Conservation (phyloP, 2,888 invertebrate genomes). For the Protodeltote pygarga region DNA sequence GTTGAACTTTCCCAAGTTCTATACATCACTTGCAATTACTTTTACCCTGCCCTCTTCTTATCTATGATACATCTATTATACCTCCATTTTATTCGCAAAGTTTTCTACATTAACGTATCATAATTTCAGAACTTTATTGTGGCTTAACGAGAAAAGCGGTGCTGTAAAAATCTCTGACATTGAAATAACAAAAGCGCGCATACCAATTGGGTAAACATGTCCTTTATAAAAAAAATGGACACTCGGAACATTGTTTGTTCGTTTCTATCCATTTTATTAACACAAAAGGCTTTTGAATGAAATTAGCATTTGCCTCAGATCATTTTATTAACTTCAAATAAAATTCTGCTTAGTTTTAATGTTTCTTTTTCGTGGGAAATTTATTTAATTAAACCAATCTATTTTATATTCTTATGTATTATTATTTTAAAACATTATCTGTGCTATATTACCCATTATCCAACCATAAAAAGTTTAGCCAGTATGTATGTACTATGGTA, state of each 20-base stretch:
- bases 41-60: constrained; percentile 13
- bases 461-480: no score
- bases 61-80: constrained; percentile 7
- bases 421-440: no score
- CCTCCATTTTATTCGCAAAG: constrained; percentile 4
- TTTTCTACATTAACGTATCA: constrained; percentile 14
- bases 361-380: constrained; percentile 27
- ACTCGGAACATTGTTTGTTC: constrained; percentile 1
- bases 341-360: constrained; percentile 29
- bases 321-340: constrained; percentile 37
- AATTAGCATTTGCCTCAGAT: constrained; percentile 28
- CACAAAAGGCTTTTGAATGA: constrained; percentile 32
- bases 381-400: constrained; percentile 28
- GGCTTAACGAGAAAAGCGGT: neutral
- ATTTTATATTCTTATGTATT: no score
- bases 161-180: constrained; percentile 3
- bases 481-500: no score
- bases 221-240: constrained; percentile 1
- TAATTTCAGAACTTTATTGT: neutral
- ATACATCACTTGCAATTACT: constrained; percentile 31
- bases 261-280: constrained; percentile 19
- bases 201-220: constrained; percentile 15
- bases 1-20: constrained; percentile 38
- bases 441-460: no score
- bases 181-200: constrained; percentile 9